Base-by-base conservation (phyloP, 2,797 vertebrate genomes). In the Hypotaenidia philippensis region DNA sequence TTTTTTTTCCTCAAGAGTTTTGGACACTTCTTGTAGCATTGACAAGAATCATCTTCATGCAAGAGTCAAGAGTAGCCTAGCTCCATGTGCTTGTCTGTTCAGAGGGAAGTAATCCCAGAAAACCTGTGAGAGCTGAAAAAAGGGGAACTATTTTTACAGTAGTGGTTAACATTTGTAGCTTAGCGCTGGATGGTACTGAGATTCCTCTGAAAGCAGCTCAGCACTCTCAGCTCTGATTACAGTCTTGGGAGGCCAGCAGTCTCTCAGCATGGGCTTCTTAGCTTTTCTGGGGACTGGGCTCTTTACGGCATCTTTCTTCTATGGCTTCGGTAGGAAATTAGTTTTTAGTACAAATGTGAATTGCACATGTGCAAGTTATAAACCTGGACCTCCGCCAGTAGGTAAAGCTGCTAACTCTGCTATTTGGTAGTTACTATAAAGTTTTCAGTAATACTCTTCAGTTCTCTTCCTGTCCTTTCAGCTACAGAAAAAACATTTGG, bases 291-390 rank as follows among this genome's bases (percentile, higher is more conserved):
- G 60, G 83, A 87, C 85, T 3, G 4, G 49, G 14, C 57, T 61
- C 84, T 87, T 92, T 94, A 85, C 10, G 3, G 34, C 53, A 55
- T 78, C 93, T 94, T 93, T 97, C 81, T 94, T 94, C 90, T 83
- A 89, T 65, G 90, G 22, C 56, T 93, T 93, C 56, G 68, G 75
- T 95, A 96, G 93, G 93, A 97, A 96, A 96, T 92, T 53, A 94
- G 36, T 68, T 96, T 93, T 96, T 61, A 93, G 83, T 81, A 81
- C 27, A 90, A 87, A 96, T 93, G 90, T 93, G 96, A 96, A 85
- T 95, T 87, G 68, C 96, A 96, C 68, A 96, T 95, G 83, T 96
- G 95, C 64, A 71, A 74, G 77, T 87, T 94, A 79, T 61, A 92
- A 63, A 89, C 74, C 64, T 95, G 93, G 81, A 84, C 68, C 45